Base-by-base conservation (phyloP, 2,888 invertebrate species). In the Drosophila tanythrix region DNA sequence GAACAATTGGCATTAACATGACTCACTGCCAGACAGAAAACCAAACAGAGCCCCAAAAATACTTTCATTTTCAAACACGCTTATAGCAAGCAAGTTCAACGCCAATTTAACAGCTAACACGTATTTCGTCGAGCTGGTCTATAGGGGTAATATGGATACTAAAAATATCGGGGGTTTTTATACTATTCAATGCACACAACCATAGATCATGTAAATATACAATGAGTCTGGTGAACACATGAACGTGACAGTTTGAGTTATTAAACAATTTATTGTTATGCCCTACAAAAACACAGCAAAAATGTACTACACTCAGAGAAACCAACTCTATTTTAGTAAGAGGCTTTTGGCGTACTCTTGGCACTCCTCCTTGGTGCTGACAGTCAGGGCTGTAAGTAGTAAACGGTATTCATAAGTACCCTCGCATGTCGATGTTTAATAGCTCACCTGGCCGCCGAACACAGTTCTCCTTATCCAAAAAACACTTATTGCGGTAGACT, bases 1-100 rank as follows among this genome's bases (percentile, higher is more conserved):
- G 63, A 57, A n/a, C 83, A 81, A 21, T 62, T 59, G 31, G 65
- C 84, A 48, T 56, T 65, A 31, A 79, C 73, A 33, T 70, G 64
- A 58, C 67, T 65, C 6, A 74, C 4, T n/a, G 69, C 64, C 50
- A 87, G 25, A 21, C 38, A 40, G 8, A 85, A 8, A 18, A 74
- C 4, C n/a, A 74, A 56, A 21, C 21, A 13, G 3, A 46, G 13
- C 46, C 7, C 21, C 13, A 46, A 46, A 40, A 46, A 13, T 46
- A 21, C 13, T 21, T 21, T 46, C 43, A 46, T 46, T 46, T 46
- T 46, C 21, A 46, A 21, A 4, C 3, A 40, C 18, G 38, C n/a
- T n/a, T n/a, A 40, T 15, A 36, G 15, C 36, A 36, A 15, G 36
- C 36, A 18, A 36, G 40, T 3, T 40, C 40, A 40, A n/a, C 10